These are phyloP conservation scores for Thaumetopoea pityocampa DNA, from an alignment of 1,140 invertebrate species.

Conservation along the genomic window DNA sequence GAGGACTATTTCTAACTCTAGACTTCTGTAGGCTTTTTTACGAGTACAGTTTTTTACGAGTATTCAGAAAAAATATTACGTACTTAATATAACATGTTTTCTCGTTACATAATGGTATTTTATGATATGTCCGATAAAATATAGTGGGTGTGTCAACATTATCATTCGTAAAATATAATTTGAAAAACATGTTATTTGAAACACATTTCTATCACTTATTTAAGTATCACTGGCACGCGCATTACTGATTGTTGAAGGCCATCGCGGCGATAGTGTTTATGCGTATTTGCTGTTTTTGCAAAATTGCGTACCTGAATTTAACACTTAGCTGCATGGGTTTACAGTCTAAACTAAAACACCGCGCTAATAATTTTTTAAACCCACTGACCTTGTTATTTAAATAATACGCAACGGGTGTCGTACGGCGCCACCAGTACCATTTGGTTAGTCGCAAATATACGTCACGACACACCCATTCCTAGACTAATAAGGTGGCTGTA, in stretches of 20 bases:
- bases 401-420: slow-evolving; percentile 59
- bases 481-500: slow-evolving; percentile 49
- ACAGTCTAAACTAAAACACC: slow-evolving; percentile 44
- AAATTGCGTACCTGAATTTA: slow-evolving; percentile 10
- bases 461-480: slow-evolving; percentile 70
- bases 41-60: too few species aligned
- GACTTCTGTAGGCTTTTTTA: too few species aligned
- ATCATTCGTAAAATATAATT: too few species aligned
- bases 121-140: too few species aligned
- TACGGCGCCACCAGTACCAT: slow-evolving; percentile 29
- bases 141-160: too few species aligned
- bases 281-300: slow-evolving; percentile 13
- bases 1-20: too few species aligned
- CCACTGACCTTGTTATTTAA: slow-evolving; percentile 55
- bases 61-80: too few species aligned
- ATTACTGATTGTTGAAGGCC: slow-evolving; percentile 19
- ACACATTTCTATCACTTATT: too few species aligned
- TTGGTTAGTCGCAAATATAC: slow-evolving; percentile 46
- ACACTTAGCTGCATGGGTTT: slow-evolving; percentile 15
- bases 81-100: too few species aligned
- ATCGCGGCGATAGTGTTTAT: slow-evolving; percentile 15
- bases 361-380: slow-evolving; percentile 24
- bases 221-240: slow-evolving; percentile 18
- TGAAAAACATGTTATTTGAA: too few species aligned
- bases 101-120: too few species aligned